Conservation (phyloP, 2,797 vertebrate genomes). For the Hypotaenidia philippensis region DNA sequence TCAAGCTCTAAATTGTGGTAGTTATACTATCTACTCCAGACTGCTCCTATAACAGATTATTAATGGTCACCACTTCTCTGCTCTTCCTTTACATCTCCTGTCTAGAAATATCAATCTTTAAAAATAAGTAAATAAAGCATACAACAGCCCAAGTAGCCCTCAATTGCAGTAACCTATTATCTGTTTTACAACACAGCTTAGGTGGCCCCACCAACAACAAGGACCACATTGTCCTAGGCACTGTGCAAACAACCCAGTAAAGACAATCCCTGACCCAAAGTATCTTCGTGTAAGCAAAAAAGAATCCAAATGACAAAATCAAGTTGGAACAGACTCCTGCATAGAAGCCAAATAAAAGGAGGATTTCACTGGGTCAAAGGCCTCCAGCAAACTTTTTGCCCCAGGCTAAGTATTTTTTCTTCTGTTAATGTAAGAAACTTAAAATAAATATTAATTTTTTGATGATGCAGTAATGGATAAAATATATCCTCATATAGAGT, state of each 20-base stretch:
- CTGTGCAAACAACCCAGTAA: not conserved
- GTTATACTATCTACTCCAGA: not conserved
- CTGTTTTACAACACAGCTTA: not conserved
- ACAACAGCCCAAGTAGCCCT: not conserved
- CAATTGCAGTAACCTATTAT: not conserved
- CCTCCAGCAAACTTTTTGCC: not conserved
- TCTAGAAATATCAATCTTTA: not conserved
- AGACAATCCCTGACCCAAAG: not conserved
- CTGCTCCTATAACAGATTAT: not conserved
- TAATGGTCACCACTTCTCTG: not conserved
- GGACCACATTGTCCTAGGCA: not conserved
- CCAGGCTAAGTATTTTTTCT: not conserved
- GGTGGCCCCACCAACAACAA: not conserved
- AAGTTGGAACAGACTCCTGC: not conserved
- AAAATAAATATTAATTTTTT: not conserved
- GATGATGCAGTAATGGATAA: not conserved
- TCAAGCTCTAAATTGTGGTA: not conserved
- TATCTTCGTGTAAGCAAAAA: not conserved
- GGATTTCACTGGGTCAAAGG: not conserved
- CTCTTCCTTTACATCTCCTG: not conserved
- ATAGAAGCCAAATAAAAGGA: not conserved
- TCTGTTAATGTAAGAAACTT: not conserved
- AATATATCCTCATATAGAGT: not conserved
- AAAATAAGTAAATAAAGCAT: not conserved
- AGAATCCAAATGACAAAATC: not conserved